Base-by-base conservation (phyloP, 2,888 invertebrate species). In the Crematogaster levior region DNA sequence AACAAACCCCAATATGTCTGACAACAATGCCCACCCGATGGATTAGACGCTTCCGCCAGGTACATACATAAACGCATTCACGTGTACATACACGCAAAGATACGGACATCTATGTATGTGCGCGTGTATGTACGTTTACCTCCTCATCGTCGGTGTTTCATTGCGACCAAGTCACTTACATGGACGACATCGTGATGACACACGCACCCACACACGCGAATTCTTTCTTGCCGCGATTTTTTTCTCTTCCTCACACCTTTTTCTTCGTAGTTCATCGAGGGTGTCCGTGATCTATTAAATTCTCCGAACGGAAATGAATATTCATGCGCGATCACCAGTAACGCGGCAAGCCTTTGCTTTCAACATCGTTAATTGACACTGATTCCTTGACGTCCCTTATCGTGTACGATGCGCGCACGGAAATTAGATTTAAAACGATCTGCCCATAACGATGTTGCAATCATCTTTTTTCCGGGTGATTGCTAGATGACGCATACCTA, bases 1-100 rank as follows among this genome's bases (percentile, higher is more conserved):
- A 94, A 94, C 93, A 93, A 93, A 92, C 92, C 93, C 92, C 93
- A 93, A 93, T 94, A 93, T 94, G 93, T 93, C 94, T 90, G 93
- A 93, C 93, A 93, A 93, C 92, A 93, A 93, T 92, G 91, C 91
- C 86, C 90, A 83, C 86, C 90, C 92, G 92, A 93, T 92, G 92
- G 92, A 93, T 93, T 93, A 93, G 93, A 93, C 89, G 91, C 92
- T 91, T 92, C 92, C 92, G 90, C 82, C 73, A 68, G 74, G 66
- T 85, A 63, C 86, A 83, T 83, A 83, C 81, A 84, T 77, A 85
- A 81, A 86, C 84, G 81, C 83, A 24, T 46, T 83, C 79, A 83
- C 73, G 79, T 75, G 61, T 56, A 48, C 37, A 66, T 51, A 56
- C 21, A 58, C 43, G 30, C 12, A 30, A 18, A 37, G 65, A 30